Evolutionary conservation across 2,888 invertebrate genomes (phyloP).

Genomic region (Melieria crassipennis): DNA sequence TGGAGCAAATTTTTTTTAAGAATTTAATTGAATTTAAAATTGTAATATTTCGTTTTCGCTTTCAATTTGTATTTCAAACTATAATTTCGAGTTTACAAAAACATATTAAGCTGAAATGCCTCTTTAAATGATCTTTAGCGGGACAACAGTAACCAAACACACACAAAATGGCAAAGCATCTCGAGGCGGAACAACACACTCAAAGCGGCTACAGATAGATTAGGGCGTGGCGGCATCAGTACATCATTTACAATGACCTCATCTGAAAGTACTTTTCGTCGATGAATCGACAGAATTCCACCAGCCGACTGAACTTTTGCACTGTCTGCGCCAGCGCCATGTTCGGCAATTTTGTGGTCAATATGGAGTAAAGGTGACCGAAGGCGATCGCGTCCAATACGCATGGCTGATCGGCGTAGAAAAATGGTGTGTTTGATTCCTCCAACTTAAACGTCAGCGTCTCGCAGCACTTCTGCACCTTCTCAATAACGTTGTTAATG

Average conservation of each 20-base stretch:
- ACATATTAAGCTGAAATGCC: no score
- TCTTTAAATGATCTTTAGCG: no score
- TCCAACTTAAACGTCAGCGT: slow-evolving; percentile 87
- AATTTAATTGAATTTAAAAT: no score
- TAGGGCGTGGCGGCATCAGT: no score
- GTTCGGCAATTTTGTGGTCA: slow-evolving; percentile 89
- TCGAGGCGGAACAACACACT: no score
- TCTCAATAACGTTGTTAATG: slow-evolving; percentile 78
- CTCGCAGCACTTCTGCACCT: slow-evolving; percentile 82
- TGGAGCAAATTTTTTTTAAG: no score
- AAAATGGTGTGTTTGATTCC: slow-evolving; percentile 72
- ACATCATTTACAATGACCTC: slow-evolving; percentile 39
- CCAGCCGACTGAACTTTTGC: slow-evolving; percentile 77
- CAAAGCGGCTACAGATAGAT: no score
- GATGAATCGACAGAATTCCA: slow-evolving; percentile 84
- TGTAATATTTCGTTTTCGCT: no score
- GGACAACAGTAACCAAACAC: no score
- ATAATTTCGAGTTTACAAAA: no score
- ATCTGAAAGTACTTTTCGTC: slow-evolving; percentile 80
- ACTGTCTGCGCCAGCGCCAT: slow-evolving; percentile 83
- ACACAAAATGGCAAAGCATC: no score
- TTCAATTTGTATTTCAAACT: no score
- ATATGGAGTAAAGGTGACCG: slow-evolving; percentile 94
- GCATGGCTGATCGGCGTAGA: slow-evolving; percentile 87
- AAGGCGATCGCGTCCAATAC: slow-evolving; percentile 96